phyloP scores from a whole-genome alignment of 2,797 vertebrate genomes.

The Glyptemys insculpta region DNA sequence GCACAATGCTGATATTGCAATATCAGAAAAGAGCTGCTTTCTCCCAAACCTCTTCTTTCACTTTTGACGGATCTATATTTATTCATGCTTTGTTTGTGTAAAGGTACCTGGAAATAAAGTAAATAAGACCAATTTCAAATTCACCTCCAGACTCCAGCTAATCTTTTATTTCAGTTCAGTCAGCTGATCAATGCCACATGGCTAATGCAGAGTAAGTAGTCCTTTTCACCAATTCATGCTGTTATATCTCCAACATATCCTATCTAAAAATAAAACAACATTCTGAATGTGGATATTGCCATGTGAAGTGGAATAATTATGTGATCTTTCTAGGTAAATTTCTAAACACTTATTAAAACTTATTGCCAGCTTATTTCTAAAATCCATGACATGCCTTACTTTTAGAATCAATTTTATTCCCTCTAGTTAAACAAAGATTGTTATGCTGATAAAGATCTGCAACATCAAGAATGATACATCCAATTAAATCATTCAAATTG shows the following conservation, averaged over 20 bases:
- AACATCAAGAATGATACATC: neutral
- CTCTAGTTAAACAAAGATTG: neutral
- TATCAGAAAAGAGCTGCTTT: neutral
- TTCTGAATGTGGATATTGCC: neutral
- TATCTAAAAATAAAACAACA: neutral
- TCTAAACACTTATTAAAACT: neutral
- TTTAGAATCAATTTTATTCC: slow-evolving; percentile 22
- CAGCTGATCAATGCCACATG: neutral
- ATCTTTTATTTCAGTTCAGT: slow-evolving; percentile 4
- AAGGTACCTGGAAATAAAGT: neutral
- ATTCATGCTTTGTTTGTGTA: neutral
- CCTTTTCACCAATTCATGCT: neutral
- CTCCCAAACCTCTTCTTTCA: neutral
- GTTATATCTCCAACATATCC: neutral
- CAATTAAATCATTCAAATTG: neutral
- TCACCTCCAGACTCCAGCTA: neutral
- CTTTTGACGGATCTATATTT: neutral
- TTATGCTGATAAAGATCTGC: neutral
- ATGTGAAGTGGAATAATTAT: neutral
- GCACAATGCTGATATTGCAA: neutral
- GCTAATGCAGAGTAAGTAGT: neutral
- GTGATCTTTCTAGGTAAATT: neutral
- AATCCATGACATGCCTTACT: neutral
- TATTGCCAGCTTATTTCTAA: neutral
- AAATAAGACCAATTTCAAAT: neutral